phyloP scores from a whole-genome alignment of 1,140 invertebrate genomes.

The Drosophila lacertosa region DNA sequence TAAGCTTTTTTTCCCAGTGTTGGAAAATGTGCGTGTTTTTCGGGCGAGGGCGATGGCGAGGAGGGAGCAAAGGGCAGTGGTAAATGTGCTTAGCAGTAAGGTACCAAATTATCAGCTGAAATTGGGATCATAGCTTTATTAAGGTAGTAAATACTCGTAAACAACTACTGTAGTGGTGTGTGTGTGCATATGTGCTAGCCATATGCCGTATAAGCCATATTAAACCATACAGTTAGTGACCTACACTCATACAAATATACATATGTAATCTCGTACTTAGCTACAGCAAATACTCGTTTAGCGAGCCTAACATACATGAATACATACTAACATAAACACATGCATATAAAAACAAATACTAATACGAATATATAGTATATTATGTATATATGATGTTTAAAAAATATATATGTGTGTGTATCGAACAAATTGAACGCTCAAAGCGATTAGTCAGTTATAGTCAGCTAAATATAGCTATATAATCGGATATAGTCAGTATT shows the following conservation, averaged over 20 bases:
- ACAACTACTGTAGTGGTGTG: conserved; percentile 41
- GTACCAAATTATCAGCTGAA: conserved; percentile 85
- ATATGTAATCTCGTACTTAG: conserved; percentile 29
- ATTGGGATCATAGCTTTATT: conserved; percentile 85
- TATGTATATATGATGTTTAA: conserved; percentile 42
- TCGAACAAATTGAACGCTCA: conserved; percentile 63
- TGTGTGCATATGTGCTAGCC: conserved; percentile 18
- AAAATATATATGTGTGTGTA: conserved; percentile 29
- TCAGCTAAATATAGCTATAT: no score
- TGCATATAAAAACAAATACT: conserved; percentile 33
- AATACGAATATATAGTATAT: no score
- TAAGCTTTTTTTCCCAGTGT: not conserved
- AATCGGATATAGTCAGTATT: conserved; percentile 17
- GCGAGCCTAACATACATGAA: conserved; percentile 11
- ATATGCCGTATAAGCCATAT: conserved; percentile 24
- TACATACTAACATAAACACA: conserved; percentile 39
- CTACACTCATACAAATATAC: conserved; percentile 3
- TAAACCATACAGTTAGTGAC: conserved; percentile 20
- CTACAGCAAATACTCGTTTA: conserved; percentile 34
- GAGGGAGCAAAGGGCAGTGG: conserved; percentile 81
- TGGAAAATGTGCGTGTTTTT: not conserved
- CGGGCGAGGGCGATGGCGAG: conserved; percentile 3
- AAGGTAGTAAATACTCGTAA: conserved; percentile 83
- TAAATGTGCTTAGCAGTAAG: conserved; percentile 84
- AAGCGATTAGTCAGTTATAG: conserved; percentile 63